These are phyloP conservation scores for Epistrophe eligans DNA, from an alignment of 2,888 invertebrate genomes.

Conservation along the genomic window DNA sequence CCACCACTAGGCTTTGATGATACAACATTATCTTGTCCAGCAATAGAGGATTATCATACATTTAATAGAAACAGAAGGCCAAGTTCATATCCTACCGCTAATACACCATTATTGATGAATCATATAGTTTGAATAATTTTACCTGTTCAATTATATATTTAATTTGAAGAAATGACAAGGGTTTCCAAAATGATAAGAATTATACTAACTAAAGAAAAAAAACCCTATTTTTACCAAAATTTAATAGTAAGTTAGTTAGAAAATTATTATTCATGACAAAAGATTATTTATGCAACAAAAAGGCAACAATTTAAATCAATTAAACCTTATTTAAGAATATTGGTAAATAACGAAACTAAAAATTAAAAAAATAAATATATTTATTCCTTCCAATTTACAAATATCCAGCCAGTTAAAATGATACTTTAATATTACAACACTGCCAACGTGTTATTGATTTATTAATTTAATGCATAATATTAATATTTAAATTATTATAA, in stretches of 20 bases:
- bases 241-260: neutral
- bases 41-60: conserved; percentile 79
- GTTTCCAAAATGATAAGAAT: neutral
- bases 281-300: neutral
- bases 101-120: conserved; percentile 82
- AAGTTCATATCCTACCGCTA: conserved; percentile 81
- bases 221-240: neutral
- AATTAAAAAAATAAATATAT: conserved; percentile 9
- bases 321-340: neutral
- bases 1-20: conserved; percentile 82
- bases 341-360: neutral
- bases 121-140: conserved; percentile 78
- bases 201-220: neutral
- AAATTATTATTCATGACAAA: conserved; percentile 1
- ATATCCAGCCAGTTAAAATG: conserved; percentile 51
- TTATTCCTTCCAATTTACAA: conserved; percentile 46
- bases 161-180: neutral
- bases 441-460: conserved; percentile 46
- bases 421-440: conserved; percentile 56
- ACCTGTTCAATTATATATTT: neutral
- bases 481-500: neutral
- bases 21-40: conserved; percentile 81
- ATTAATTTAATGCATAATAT: neutral
- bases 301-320: neutral
- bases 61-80: conserved; percentile 79